phyloP scores from a whole-genome alignment of 2,888 invertebrate genomes.

The Tyria jacobaeae region DNA sequence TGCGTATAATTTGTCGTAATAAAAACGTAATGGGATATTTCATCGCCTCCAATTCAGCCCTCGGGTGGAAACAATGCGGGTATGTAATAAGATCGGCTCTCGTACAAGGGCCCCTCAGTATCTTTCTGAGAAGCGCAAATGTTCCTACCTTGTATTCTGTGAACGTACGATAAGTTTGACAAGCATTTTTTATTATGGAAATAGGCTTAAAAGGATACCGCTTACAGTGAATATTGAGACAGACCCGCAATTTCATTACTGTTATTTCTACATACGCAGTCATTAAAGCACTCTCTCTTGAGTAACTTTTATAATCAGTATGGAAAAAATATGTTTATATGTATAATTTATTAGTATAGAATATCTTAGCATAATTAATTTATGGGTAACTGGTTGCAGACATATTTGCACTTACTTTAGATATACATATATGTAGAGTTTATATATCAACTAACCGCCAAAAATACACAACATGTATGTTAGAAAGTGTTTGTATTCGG shows the following conservation, averaged over 20 bases:
- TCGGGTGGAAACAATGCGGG: slow-evolving; percentile 54
- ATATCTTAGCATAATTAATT: no score
- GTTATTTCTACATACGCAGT: not conserved
- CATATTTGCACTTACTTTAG: not conserved
- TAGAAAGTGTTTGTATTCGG: no score
- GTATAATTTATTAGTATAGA: no score
- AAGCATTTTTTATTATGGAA: slow-evolving; percentile 20
- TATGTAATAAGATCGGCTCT: slow-evolving; percentile 49
- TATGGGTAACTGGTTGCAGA: no score
- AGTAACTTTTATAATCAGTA: no score
- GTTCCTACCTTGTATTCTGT: slow-evolving; percentile 24
- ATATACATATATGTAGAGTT: not conserved
- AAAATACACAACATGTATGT: no score
- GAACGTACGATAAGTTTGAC: slow-evolving; percentile 28
- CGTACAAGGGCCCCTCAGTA: slow-evolving; percentile 34
- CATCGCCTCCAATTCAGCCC: slow-evolving; percentile 40
- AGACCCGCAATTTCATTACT: not conserved
- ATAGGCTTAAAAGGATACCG: slow-evolving; percentile 16
- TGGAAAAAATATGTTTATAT: no score
- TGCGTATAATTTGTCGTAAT: slow-evolving; percentile 37
- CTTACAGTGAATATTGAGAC: slow-evolving; percentile 7
- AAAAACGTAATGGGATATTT: slow-evolving; percentile 42
- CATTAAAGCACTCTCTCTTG: not conserved
- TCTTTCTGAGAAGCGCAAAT: slow-evolving; percentile 29
- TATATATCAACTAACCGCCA: not conserved